phyloP scores from a whole-genome alignment of 2,797 vertebrate species.

The Lophura swinhoii region DNA sequence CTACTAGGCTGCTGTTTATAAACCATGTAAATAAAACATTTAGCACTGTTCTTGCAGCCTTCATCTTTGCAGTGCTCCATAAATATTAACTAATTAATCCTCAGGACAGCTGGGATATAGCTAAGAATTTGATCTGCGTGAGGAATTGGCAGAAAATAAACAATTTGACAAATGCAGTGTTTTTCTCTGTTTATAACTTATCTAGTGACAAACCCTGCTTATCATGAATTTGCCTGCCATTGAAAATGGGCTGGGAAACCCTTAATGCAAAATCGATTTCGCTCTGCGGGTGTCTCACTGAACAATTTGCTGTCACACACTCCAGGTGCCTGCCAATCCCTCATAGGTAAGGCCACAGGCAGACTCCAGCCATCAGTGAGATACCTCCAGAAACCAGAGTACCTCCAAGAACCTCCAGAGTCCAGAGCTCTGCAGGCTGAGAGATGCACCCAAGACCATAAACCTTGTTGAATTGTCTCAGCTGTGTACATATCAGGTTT shows the following conservation, averaged over 20 bases:
- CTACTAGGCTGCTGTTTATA: slow-evolving; percentile 36
- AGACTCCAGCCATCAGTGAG: background rate
- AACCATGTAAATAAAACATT: slow-evolving; percentile 62
- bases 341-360: background rate
- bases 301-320: background rate
- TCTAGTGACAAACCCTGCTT: background rate
- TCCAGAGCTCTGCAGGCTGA: background rate
- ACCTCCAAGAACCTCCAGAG: too few relatives aligned
- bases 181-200: slow-evolving; percentile 28
- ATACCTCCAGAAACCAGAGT: background rate
- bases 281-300: background rate
- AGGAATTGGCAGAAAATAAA: slow-evolving; percentile 4
- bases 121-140: background rate
- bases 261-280: background rate
- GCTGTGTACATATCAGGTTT: background rate
- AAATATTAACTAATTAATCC: slow-evolving; percentile 71
- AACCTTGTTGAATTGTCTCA: fast-evolving
- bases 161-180: slow-evolving; percentile 1
- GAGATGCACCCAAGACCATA: background rate
- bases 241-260: background rate
- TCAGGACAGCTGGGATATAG: slow-evolving; percentile 28
- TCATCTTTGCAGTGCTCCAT: slow-evolving; percentile 23
- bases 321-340: background rate
- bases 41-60: slow-evolving; percentile 19
- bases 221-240: background rate